A percentile compares a stretch with the other conserved stretches of the same genome.
phyloP scores from a whole-genome alignment of 2,797 vertebrate species.

The Myripristis murdjan region DNA sequence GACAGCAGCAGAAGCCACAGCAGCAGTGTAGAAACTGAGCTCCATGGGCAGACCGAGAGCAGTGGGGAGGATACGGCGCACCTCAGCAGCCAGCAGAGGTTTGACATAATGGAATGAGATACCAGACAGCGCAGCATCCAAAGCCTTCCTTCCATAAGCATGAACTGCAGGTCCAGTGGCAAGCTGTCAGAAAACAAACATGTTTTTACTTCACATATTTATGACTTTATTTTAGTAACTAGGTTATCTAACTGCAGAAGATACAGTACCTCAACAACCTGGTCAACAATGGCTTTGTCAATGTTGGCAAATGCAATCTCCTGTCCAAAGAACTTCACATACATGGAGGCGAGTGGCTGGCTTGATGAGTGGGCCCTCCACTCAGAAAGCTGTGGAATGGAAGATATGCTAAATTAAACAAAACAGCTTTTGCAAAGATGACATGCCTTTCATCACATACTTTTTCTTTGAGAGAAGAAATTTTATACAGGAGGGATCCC shows the following conservation, averaged over 20 bases:
- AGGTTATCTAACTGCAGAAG: neutral
- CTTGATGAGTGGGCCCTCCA: conserved; percentile 84
- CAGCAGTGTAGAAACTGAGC: conserved; percentile 82
- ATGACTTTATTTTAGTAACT: neutral
- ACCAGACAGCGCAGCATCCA: conserved; percentile 78
- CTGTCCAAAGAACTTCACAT: conserved; percentile 88
- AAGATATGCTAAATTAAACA: conserved; percentile 6
- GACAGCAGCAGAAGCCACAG: conserved; percentile 75
- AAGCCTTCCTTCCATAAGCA: conserved; percentile 49
- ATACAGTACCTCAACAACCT: conserved; percentile 80
- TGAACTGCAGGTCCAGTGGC: conserved; percentile 60
- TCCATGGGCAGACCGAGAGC: conserved; percentile 87
- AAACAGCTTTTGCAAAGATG: neutral
- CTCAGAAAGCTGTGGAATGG: conserved; percentile 79
- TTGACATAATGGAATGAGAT: conserved; percentile 71
- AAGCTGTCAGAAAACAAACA: conserved; percentile 63
- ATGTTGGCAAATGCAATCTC: conserved; percentile 84
- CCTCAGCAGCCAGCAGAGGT: conserved; percentile 83
- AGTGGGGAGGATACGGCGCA: conserved; percentile 85
- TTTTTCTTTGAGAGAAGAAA: neutral
- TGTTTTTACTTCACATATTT: neutral
- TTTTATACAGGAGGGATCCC: neutral
- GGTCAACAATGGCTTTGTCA: conserved; percentile 83
- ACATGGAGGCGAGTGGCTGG: conserved; percentile 79
- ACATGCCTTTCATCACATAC: neutral